A percentile compares a stretch with the other conserved stretches of the same genome.
phyloP scores from a whole-genome alignment of 1,140 invertebrate genomes.

The Neodiprion virginianus region DNA sequence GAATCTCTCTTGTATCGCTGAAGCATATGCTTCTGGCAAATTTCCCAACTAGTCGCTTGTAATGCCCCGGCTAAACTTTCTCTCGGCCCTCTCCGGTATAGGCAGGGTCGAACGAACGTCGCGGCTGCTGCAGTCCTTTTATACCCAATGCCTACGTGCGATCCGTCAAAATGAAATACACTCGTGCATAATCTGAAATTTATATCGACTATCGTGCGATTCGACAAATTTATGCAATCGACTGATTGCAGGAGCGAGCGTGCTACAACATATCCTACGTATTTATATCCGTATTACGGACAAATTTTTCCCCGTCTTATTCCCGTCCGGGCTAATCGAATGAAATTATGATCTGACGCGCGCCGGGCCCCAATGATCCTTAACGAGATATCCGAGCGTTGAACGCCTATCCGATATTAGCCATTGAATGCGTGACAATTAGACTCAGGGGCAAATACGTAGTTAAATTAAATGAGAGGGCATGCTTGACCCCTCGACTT shows the following conservation, averaged over 20 bases:
- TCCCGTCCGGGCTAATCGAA: neutral
- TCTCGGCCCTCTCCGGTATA: neutral
- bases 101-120: too few relatives aligned
- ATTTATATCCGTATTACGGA: too few relatives aligned
- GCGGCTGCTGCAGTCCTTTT: too few relatives aligned
- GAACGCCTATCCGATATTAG: too few relatives aligned
- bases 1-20: neutral
- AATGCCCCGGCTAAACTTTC: neutral
- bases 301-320: too few relatives aligned
- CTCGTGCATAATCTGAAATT: too few relatives aligned
- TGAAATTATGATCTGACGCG: neutral
- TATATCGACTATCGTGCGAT: too few relatives aligned
- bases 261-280: too few relatives aligned
- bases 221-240: too few relatives aligned
- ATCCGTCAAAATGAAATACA: neutral
- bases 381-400: too few relatives aligned
- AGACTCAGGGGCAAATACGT: neutral
- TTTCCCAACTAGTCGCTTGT: neutral
- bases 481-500: neutral
- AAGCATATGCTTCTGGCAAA: neutral
- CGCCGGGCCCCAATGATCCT: too few relatives aligned
- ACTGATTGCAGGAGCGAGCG: too few relatives aligned
- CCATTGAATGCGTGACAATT: neutral
- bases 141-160: neutral
- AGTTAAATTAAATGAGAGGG: constrained; percentile 3